Conservation (phyloP, 1,140 invertebrate genomes). For the Drusus annulatus region DNA sequence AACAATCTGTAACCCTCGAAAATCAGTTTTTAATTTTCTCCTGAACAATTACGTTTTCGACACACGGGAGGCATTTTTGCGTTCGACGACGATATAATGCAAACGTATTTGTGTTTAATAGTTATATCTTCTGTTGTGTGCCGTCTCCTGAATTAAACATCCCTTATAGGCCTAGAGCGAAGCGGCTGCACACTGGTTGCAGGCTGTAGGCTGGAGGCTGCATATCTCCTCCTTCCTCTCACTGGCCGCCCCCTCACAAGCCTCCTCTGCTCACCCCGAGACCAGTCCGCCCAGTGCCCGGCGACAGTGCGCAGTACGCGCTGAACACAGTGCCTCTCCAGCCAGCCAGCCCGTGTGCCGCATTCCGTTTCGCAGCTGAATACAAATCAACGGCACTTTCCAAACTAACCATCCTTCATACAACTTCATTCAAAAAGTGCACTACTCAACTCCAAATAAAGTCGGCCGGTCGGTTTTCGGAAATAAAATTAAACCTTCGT, state of each 20-base stretch:
- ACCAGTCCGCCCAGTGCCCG: neutral
- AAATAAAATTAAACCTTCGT: too few relatives aligned
- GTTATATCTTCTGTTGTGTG: neutral
- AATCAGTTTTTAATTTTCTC: too few relatives aligned
- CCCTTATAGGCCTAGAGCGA: neutral
- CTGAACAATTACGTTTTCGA: too few relatives aligned
- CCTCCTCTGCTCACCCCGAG: neutral
- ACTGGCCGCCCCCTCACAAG: slow-evolving; percentile 1
- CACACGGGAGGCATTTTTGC: too few relatives aligned
- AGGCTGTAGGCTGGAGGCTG: neutral
- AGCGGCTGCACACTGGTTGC: neutral
- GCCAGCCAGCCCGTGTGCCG: slow-evolving; percentile 2
- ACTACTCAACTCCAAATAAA: neutral
- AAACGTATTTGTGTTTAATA: too few relatives aligned
- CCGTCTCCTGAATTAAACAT: neutral
- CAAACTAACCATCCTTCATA: slow-evolving; percentile 6
- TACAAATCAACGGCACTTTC: slow-evolving; percentile 22
- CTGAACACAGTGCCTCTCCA: neutral
- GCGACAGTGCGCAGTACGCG: too few relatives aligned
- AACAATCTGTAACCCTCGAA: too few relatives aligned
- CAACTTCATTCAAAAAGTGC: neutral
- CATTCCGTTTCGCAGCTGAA: slow-evolving; percentile 6
- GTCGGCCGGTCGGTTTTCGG: neutral
- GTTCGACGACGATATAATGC: too few relatives aligned
- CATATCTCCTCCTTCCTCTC: neutral